Percentiles rank a stretch among this genome's conserved stretches.
These are phyloP conservation scores for Diabrotica undecimpunctata DNA, from an alignment of 1,140 invertebrate genomes.

Conservation along the genomic window DNA sequence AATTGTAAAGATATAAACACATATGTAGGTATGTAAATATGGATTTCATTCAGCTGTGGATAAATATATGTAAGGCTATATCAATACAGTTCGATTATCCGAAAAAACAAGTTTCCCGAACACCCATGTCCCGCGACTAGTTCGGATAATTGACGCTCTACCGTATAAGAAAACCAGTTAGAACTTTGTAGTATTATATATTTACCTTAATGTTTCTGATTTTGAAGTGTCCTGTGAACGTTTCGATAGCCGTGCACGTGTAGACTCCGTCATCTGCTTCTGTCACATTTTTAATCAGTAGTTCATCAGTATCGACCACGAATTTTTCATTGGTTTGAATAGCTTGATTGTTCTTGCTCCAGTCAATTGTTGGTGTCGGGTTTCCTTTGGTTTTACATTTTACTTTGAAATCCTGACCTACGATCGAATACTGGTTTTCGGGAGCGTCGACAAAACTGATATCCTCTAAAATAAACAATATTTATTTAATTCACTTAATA, in stretches of 20 bases:
- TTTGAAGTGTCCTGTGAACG: conserved; percentile 71
- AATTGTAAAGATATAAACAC: too few relatives aligned
- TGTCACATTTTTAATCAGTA: conserved; percentile 73
- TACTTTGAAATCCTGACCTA: conserved; percentile 70
- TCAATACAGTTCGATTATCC: too few relatives aligned
- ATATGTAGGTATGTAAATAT: too few relatives aligned
- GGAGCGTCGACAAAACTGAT: conserved; percentile 84
- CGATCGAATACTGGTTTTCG: conserved; percentile 76
- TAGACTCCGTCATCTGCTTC: conserved; percentile 82
- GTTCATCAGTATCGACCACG: conserved; percentile 69
- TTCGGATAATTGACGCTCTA: too few relatives aligned
- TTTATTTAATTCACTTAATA: too few relatives aligned
- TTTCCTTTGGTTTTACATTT: conserved; percentile 80
- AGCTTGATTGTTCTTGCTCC: conserved; percentile 72
- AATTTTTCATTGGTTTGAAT: conserved; percentile 61
- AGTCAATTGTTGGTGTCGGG: conserved; percentile 78
- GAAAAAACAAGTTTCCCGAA: too few relatives aligned
- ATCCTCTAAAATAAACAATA: conserved; percentile 56
- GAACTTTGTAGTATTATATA: neutral
- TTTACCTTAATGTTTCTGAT: conserved; percentile 73
- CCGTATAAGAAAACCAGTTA: too few relatives aligned
- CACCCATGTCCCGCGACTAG: too few relatives aligned
- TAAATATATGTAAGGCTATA: too few relatives aligned
- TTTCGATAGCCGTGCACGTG: conserved; percentile 77
- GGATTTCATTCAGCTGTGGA: too few relatives aligned